These are phyloP conservation scores for Hoplodrina blanda DNA, from an alignment of 2,888 invertebrate genomes.

Conservation along the genomic window DNA sequence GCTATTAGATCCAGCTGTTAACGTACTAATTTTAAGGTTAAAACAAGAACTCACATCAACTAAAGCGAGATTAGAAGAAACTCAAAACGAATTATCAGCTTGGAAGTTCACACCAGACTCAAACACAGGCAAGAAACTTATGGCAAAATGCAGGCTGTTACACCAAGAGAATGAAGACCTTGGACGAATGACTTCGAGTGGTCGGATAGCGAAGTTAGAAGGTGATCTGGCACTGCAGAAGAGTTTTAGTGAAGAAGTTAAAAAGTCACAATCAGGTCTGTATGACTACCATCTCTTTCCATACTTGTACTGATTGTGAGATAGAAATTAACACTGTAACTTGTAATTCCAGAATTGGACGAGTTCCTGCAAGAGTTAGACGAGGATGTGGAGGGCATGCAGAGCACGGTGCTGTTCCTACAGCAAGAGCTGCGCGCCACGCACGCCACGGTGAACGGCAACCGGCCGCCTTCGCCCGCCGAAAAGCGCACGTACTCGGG, in stretches of 20 bases:
- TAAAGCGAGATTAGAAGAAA: slow-evolving; percentile 97
- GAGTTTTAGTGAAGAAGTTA: slow-evolving; percentile 98
- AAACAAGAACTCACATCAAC: slow-evolving; percentile 97
- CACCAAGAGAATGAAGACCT: slow-evolving; percentile 99
- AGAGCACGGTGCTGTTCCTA: slow-evolving; percentile 98
- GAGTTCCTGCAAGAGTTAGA: slow-evolving; percentile 98
- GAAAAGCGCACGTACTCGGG: slow-evolving; percentile 86
- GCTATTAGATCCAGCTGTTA: slow-evolving; percentile 98
- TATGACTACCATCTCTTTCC: slow-evolving; percentile 16
- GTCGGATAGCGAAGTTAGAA: slow-evolving; percentile 98
- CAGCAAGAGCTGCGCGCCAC: slow-evolving; percentile 97
- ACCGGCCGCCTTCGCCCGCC: slow-evolving; percentile 73
- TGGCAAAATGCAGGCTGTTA: slow-evolving; percentile 98
- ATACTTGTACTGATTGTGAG: not conserved
- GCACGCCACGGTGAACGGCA: slow-evolving; percentile 85
- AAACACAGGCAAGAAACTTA: slow-evolving; percentile 98
- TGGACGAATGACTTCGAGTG: slow-evolving; percentile 98
- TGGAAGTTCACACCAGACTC: slow-evolving; percentile 99
- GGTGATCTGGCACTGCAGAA: slow-evolving; percentile 98
- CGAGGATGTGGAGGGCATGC: slow-evolving; percentile 99
- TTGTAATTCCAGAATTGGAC: slow-evolving; percentile 94
- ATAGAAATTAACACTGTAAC: slow-evolving; percentile 17
- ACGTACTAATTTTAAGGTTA: slow-evolving; percentile 97
- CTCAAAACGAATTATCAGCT: slow-evolving; percentile 98
- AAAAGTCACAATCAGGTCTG: slow-evolving; percentile 98